Base-by-base conservation (phyloP, 2,797 vertebrate genomes). In the Gephyroberyx darwinii region DNA sequence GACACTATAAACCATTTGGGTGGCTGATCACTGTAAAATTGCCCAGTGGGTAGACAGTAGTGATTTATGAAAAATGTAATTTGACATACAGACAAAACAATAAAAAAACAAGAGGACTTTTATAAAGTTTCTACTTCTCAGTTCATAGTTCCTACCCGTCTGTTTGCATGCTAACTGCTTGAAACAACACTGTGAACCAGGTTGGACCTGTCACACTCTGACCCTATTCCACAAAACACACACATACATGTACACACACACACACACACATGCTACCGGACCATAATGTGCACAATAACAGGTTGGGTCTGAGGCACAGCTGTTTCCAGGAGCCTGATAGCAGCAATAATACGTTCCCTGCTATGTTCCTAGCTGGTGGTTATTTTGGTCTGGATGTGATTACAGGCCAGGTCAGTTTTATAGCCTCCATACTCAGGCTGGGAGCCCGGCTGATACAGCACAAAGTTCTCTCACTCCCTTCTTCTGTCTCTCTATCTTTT, bases 371-470 rank as follows among this genome's bases (percentile, higher is more conserved):
- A 59, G 54, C 61, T 67, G 7, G 65, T 3, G 71, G 88, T 87
- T 91, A 91, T 90, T 91, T 86, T 84, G 69, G 89, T 83, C 78
- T 56, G 73, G 55, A 1, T 73, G 82, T 50, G 80, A 87, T 78
- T 78, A 80, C 73, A 71, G 80, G 65, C 60, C 37, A 0, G 84
- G 80, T 81, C 78, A 77, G 71, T 64, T 71, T 83, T 81, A 86
- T 87, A 77, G 48, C 26, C 77, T 26, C 26, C 26, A 41, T 22
- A 9, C 69, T 68, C 43, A 65, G 57, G 30, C 64, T 26, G 41
- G 19, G 45, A 13, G 16, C 48, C 12, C 31, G 10, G 35, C 62
- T 56, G 78, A 57, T 70, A 39, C 33, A 35, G 52, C 47, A 66
- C 77, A 69, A 63, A 39, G 5, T 48, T 62, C 75, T 74, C 65